Evolutionary conservation across 2,797 vertebrate genomes (phyloP).

Genomic region (Labroides dimidiatus): DNA sequence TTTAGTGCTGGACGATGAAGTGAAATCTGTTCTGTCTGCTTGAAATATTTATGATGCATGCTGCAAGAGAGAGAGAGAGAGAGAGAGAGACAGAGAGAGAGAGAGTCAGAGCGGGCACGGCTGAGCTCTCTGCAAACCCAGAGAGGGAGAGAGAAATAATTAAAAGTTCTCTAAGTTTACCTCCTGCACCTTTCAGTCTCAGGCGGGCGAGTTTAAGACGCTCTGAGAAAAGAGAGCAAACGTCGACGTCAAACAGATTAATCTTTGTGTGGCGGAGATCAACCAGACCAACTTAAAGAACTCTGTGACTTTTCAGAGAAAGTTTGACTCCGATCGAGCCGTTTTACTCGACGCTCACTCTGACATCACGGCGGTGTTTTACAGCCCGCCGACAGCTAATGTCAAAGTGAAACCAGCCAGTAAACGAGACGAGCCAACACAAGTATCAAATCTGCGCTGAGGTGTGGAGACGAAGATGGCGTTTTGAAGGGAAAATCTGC

Average conservation of each 20-base stretch:
- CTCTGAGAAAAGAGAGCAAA: neutral
- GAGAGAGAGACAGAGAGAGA: neutral
- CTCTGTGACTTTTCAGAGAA: neutral
- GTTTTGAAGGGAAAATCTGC: too few relatives aligned
- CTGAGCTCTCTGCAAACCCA: neutral
- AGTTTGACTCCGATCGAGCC: neutral
- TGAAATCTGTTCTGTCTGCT: constrained; percentile 16
- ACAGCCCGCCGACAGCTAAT: constrained; percentile 2
- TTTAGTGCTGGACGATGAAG: constrained; percentile 24
- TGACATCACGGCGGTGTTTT: constrained; percentile 2
- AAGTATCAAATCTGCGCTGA: too few relatives aligned
- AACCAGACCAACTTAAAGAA: neutral
- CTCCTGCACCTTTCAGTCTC: neutral
- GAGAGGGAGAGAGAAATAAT: constrained; percentile 1
- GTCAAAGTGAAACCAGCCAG: neutral
- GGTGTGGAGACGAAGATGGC: too few relatives aligned
- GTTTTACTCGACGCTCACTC: neutral
- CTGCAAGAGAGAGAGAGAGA: neutral
- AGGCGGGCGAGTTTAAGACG: constrained; percentile 4
- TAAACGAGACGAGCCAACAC: too few relatives aligned
- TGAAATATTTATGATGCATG: constrained; percentile 53
- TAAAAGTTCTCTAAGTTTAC: constrained; percentile 14
- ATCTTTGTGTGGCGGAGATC: neutral
- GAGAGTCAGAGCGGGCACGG: neutral
- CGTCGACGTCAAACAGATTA: neutral